These are phyloP conservation scores for Drosophila borborema DNA, from an alignment of 2,888 invertebrate species.

Conservation along the genomic window DNA sequence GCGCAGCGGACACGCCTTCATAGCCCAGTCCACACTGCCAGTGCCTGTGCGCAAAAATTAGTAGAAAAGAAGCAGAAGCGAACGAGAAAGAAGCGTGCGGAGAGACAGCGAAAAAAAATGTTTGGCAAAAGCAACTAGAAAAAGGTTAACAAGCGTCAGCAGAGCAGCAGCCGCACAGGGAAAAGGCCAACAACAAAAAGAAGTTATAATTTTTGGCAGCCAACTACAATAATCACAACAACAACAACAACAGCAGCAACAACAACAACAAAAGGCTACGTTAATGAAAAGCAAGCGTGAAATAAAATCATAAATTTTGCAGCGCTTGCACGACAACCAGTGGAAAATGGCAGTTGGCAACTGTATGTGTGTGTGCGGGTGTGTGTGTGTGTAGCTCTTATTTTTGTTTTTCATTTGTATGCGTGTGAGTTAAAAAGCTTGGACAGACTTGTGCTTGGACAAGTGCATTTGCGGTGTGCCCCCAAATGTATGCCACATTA, in stretches of 20 bases:
- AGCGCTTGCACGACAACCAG: conserved; percentile 53
- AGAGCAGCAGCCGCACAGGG: conserved; percentile 39
- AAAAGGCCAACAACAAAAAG: conserved; percentile 54
- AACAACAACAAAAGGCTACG: conserved; percentile 53
- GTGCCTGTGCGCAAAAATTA: conserved; percentile 67
- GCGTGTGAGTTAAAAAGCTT: conserved; percentile 33
- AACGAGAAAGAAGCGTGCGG: conserved; percentile 23
- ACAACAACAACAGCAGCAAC: conserved; percentile 18
- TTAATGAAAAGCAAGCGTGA: conserved; percentile 81
- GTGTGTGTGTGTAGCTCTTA: conserved; percentile 26
- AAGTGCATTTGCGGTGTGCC: conserved; percentile 74
- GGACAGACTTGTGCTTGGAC: conserved; percentile 47
- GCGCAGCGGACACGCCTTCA: conserved; percentile 45
- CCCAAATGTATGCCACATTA: conserved; percentile 73
- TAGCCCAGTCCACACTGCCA: conserved; percentile 39
- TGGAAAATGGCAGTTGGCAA: conserved; percentile 35
- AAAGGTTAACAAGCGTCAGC: conserved; percentile 74
- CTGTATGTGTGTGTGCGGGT: conserved; percentile 15
- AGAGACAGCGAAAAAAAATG: conserved; percentile 3
- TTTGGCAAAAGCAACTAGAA: conserved; percentile 59
- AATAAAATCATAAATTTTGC: conserved; percentile 80
- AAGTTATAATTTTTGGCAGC: conserved; percentile 53
- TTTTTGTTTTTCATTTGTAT: conserved; percentile 66
- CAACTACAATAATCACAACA: conserved; percentile 19
- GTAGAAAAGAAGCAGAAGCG: conserved; percentile 41